Conservation (phyloP, 2,113 vertebrate genomes). For the Malurus melanocephalus region DNA sequence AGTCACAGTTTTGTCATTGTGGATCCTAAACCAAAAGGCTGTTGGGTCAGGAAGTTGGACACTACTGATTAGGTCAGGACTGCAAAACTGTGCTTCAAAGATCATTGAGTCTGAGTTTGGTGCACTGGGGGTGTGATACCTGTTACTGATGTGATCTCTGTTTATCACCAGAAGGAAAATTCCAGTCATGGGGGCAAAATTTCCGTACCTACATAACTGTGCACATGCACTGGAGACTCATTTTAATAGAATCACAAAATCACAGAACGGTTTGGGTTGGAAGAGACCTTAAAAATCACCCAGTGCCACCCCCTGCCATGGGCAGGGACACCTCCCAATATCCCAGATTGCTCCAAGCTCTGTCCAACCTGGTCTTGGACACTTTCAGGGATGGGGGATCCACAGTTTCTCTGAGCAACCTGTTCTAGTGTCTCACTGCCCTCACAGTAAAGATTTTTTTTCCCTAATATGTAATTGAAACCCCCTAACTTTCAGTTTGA, state of each 20-base stretch:
- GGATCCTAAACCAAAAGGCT: neutral
- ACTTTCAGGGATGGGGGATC: neutral
- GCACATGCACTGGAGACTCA: neutral
- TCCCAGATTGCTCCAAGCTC: neutral
- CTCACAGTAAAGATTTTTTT: neutral
- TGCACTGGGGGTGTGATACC: neutral
- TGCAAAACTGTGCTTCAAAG: neutral
- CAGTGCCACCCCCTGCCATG: neutral
- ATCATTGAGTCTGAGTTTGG: neutral
- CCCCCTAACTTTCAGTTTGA: neutral
- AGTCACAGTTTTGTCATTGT: neutral
- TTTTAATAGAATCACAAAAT: neutral
- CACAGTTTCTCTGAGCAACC: neutral
- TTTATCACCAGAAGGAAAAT: neutral
- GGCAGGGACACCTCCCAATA: neutral
- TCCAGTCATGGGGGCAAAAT: neutral
- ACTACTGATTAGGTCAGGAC: neutral
- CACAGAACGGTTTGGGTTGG: neutral
- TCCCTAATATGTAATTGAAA: neutral
- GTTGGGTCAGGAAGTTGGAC: neutral
- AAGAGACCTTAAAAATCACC: neutral
- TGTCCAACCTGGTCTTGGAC: neutral
- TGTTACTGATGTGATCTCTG: neutral
- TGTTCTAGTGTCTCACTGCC: neutral
- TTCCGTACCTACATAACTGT: neutral